phyloP scores from a whole-genome alignment of 2,797 vertebrate genomes.

The Orientallactaga sibirica region DNA sequence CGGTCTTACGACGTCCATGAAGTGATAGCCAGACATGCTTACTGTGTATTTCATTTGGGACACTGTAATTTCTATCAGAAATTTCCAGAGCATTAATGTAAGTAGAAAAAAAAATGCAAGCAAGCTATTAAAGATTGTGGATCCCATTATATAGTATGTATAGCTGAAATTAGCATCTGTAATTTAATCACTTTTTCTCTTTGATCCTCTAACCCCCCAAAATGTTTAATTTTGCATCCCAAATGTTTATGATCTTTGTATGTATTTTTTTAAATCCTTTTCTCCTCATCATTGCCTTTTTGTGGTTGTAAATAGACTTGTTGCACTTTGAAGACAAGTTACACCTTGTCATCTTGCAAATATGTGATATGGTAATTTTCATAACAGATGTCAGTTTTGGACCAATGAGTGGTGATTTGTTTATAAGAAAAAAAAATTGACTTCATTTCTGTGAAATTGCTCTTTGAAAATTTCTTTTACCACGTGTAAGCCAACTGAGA shows the following conservation, averaged over 20 bases:
- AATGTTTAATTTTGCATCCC: conserved; percentile 82
- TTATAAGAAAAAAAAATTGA: conserved; percentile 84
- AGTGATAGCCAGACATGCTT: conserved; percentile 79
- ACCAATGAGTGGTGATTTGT: conserved; percentile 86
- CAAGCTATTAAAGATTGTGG: conserved; percentile 78
- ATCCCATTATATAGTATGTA: conserved; percentile 78
- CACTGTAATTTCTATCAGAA: conserved; percentile 80
- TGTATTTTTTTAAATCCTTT: conserved; percentile 83
- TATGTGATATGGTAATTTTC: conserved; percentile 84
- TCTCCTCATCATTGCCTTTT: conserved; percentile 83
- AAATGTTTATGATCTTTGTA: conserved; percentile 85
- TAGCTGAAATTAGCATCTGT: conserved; percentile 79
- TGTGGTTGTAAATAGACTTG: conserved; percentile 84
- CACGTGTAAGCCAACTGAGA: conserved; percentile 85
- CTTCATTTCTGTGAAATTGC: conserved; percentile 87
- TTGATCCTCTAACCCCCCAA: conserved; percentile 78
- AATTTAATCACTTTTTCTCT: conserved; percentile 81
- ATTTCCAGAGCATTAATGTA: conserved; percentile 83
- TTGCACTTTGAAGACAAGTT: conserved; percentile 84
- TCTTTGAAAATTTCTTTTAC: conserved; percentile 86
- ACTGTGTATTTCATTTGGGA: conserved; percentile 77
- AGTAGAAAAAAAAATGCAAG: conserved; percentile 75
- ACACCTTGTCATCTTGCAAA: conserved; percentile 83
- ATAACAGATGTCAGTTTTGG: conserved; percentile 86
- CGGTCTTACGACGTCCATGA: conserved; percentile 61